These are phyloP conservation scores for Leptura quadrifasciata DNA, from an alignment of 2,888 invertebrate species.

Conservation along the genomic window DNA sequence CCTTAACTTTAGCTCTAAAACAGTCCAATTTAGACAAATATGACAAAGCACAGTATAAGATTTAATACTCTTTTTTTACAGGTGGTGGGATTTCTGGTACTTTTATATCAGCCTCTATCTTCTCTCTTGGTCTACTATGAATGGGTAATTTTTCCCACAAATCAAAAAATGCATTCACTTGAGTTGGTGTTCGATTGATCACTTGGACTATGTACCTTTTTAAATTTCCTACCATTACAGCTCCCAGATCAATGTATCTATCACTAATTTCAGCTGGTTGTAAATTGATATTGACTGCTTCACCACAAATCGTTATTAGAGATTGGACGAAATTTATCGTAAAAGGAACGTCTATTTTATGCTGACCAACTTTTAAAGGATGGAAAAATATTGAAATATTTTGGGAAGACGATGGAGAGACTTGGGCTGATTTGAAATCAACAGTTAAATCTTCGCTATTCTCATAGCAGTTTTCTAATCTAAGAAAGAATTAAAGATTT, in stretches of 20 bases:
- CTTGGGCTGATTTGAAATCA: conserved; percentile 71
- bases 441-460: conserved; percentile 76
- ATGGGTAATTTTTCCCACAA: conserved; percentile 75
- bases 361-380: conserved; percentile 76
- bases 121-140: conserved; percentile 45
- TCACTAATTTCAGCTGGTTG: conserved; percentile 69
- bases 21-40: background rate
- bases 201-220: conserved; percentile 75
- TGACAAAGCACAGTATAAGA: background rate
- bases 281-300: conserved; percentile 74
- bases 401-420: conserved; percentile 73
- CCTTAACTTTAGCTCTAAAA: conserved; percentile 11
- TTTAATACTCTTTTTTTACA: conserved; percentile 32
- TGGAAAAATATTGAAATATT: conserved; percentile 77
- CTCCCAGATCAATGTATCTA: conserved; percentile 72
- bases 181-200: conserved; percentile 77
- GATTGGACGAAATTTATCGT: conserved; percentile 76
- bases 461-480: conserved; percentile 75
- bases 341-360: conserved; percentile 75
- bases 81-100: conserved; percentile 51
- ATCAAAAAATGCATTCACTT: conserved; percentile 76
- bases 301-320: conserved; percentile 76
- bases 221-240: conserved; percentile 16
- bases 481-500: conserved; percentile 64
- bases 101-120: conserved; percentile 62